Evolutionary conservation across 2,888 invertebrate species (phyloP).

Genomic region (Dilophus febrilis): DNA sequence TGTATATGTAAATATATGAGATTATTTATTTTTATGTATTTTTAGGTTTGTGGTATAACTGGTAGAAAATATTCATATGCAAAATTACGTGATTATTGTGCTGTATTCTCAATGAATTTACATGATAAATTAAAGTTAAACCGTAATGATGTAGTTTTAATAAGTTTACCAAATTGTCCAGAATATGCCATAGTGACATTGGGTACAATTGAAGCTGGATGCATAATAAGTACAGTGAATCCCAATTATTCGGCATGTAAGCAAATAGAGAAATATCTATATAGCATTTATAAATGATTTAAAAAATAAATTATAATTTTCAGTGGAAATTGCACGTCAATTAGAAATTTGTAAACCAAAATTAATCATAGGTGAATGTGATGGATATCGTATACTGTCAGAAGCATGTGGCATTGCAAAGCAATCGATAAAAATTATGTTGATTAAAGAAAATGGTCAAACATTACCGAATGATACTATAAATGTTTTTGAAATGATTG

Average conservation of each 20-base stretch:
- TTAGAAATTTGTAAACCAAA: conserved; percentile 41
- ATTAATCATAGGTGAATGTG: conserved; percentile 40
- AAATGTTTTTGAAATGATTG: conserved; percentile 41
- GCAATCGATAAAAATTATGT: conserved; percentile 33
- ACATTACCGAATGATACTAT: conserved; percentile 37
- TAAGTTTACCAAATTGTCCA: conserved; percentile 50
- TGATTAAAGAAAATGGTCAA: conserved; percentile 33
- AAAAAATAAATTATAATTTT: too few relatives aligned
- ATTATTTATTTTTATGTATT: too few relatives aligned
- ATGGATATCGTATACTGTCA: conserved; percentile 33
- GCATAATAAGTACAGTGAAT: conserved; percentile 45
- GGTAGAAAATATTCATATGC: conserved; percentile 48
- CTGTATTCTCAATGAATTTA: conserved; percentile 41
- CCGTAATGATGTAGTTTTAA: conserved; percentile 42
- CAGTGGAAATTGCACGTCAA: conserved; percentile 56
- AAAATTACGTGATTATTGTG: conserved; percentile 37
- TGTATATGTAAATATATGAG: too few relatives aligned
- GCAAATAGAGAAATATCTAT: too few relatives aligned
- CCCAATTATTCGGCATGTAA: conserved; percentile 43
- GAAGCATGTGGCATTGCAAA: conserved; percentile 31
- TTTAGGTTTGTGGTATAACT: conserved; percentile 47
- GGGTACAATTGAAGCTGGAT: conserved; percentile 44
- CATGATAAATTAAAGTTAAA: conserved; percentile 39
- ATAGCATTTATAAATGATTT: too few relatives aligned
- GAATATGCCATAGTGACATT: conserved; percentile 43